Evolutionary conservation across 1,140 invertebrate species (phyloP), one percentile per base, ranked within the genome.

Genomic region (Drosophila littoralis): DNA sequence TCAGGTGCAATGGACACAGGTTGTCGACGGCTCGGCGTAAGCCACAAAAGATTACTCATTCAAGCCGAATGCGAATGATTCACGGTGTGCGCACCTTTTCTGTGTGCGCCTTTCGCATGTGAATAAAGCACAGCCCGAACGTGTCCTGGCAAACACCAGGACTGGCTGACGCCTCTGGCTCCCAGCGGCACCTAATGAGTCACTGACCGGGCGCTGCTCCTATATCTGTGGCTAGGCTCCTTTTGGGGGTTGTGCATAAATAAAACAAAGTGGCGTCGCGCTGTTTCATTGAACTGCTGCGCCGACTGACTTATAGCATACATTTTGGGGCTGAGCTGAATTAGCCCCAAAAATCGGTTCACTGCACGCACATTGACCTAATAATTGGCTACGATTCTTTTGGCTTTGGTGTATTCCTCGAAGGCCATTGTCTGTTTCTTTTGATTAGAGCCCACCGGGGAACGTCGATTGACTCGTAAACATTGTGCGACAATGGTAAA

Each of bases 321-420:
- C 77, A 77, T 84, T 80, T 84, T 80, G 57, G 63, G 42, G 75
- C 70, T 46, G 64, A 67, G 40, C n/a, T 45, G 57, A 46, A 46
- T 58, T 61, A 58, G 55, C 38, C 12, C 50, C 45, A 42, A 66
- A 55, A 80, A 77, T 84, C 74, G 76, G 81, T 85, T 85, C 77
- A 85, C 12, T 68, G 57, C 63, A 75, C 77, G 75, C 75, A 81
- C 75, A 75, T 85, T 85, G 82, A 85, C 82, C 82, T 69, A 85
- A 81, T 79, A 85, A 81, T 86, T 81, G 82, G 33, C 64, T 32
- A 46, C 36, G 55, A 43, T 66, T 59, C 33, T 3, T 1, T 33
- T 22, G 36, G 54, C 54, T 35, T 67, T 9, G 12, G 33, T 9
- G 7, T 33, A 52, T 68, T 38, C 32, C 33, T 22, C 46, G 33